Conservation (phyloP, 2,113 vertebrate species). For the Gopherus evgoodei region DNA sequence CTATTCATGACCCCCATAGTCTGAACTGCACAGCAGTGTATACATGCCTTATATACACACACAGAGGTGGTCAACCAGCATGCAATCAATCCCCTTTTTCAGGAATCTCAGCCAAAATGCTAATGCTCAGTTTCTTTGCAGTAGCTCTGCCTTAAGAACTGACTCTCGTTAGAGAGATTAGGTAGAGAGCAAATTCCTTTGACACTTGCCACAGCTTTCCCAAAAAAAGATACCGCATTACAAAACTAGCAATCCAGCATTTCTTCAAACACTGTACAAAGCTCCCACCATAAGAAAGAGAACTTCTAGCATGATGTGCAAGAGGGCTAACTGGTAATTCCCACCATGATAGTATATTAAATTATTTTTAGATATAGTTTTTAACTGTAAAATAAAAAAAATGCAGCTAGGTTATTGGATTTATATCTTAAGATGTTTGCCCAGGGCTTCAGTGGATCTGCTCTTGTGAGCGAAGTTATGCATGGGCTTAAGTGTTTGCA, state of each 20-base stretch:
- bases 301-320: not conserved
- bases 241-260: not conserved
- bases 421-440: not conserved
- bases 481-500: not conserved
- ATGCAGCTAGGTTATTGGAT: not conserved
- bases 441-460: not conserved
- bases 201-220: not conserved
- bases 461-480: constrained; percentile 11
- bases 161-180: not conserved
- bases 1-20: not conserved
- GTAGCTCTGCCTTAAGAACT: not conserved
- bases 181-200: not conserved
- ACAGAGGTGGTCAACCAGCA: not conserved
- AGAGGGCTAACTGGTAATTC: constrained; percentile 66
- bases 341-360: not conserved
- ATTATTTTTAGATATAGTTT: not conserved
- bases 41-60: not conserved
- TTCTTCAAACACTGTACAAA: not conserved
- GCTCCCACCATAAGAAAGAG: rapidly evolving
- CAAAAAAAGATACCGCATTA: rapidly evolving
- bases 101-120: not conserved
- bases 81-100: not conserved
- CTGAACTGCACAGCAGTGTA: not conserved
- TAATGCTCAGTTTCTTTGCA: not conserved
- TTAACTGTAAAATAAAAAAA: not conserved